These are phyloP conservation scores for Etheostoma spectabile DNA, from an alignment of 2,113 vertebrate species.

Conservation along the genomic window DNA sequence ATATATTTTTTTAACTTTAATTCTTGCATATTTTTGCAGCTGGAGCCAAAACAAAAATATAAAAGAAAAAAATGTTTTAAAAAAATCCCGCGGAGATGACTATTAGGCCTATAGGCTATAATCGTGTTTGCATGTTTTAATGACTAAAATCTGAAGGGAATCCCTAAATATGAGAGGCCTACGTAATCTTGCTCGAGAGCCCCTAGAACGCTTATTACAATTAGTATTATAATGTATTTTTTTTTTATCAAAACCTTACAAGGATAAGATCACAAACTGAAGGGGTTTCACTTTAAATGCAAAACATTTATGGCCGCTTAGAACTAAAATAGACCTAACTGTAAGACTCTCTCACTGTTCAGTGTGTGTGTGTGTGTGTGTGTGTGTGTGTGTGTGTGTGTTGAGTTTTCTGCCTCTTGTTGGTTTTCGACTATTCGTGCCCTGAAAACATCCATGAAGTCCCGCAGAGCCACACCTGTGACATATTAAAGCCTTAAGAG, in stretches of 20 bases:
- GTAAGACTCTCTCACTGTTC: neutral
- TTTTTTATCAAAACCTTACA: neutral
- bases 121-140: neutral
- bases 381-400: constrained; percentile 33
- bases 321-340: neutral
- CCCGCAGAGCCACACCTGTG: neutral
- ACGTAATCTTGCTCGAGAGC: neutral
- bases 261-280: neutral
- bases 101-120: neutral
- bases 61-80: no score
- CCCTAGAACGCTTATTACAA: neutral
- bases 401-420: neutral
- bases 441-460: neutral
- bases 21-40: neutral
- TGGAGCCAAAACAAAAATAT: neutral
- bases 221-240: neutral
- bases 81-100: neutral
- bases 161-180: neutral
- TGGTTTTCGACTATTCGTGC: neutral
- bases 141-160: neutral
- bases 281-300: neutral
- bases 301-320: no score
- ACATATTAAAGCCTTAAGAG: neutral
- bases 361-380: constrained; percentile 36
- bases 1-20: neutral